A percentile compares a stretch with the other conserved stretches of the same genome.
Conservation (phyloP, 37 sponge, comb jelly and placozoan species). For the Eunapius fragilis region DNA sequence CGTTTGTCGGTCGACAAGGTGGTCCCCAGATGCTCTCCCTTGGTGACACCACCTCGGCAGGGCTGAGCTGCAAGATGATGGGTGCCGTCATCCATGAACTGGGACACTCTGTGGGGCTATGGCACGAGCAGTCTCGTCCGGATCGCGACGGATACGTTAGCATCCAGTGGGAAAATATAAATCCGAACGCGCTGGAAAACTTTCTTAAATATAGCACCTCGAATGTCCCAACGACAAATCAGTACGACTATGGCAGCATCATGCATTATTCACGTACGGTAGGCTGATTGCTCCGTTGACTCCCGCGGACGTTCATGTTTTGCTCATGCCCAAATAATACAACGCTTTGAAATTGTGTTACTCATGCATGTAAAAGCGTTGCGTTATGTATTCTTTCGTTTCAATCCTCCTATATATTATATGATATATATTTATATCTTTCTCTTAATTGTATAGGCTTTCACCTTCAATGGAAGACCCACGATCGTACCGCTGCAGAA, state of each 20-base stretch:
- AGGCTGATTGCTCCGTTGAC: neutral
- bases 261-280: slow-evolving; percentile 56
- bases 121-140: slow-evolving; percentile 85
- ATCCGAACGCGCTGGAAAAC: slow-evolving; percentile 4
- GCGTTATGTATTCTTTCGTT: no score
- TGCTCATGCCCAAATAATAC: no score
- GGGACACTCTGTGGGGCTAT: slow-evolving; percentile 82
- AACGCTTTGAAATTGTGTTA: no score
- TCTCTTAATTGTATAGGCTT: slow-evolving; percentile 7
- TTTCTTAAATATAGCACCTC: slow-evolving; percentile 26
- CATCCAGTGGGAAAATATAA: slow-evolving; percentile 65
- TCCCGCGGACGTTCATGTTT: no score
- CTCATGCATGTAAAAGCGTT: no score
- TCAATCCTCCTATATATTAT: no score
- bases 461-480: slow-evolving; percentile 28
- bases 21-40: slow-evolving; percentile 53
- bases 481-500: slow-evolving; percentile 38
- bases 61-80: slow-evolving; percentile 7
- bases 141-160: slow-evolving; percentile 73
- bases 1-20: slow-evolving; percentile 62
- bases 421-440: no score
- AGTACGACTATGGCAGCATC: slow-evolving; percentile 71
- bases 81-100: slow-evolving; percentile 81
- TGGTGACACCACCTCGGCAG: neutral
- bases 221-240: slow-evolving; percentile 18